A percentile compares a stretch with the other conserved stretches of the same genome.
These are phyloP conservation scores for Lytechinus variegatus DNA, from an alignment of 35 echinoderm and acorn worm genomes.

Conservation along the genomic window DNA sequence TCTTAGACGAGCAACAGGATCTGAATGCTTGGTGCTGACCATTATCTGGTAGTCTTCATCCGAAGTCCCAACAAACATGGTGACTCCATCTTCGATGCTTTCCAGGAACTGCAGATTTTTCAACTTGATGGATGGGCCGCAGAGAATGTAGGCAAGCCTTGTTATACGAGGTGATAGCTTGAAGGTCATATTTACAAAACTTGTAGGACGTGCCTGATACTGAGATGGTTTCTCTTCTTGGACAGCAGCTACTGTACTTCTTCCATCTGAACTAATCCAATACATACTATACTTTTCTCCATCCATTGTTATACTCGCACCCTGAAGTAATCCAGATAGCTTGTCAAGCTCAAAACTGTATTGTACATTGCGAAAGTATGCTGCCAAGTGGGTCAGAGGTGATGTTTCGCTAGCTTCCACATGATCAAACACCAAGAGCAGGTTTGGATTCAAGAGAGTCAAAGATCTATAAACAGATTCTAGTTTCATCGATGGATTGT, in stretches of 20 bases:
- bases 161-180: slow-evolving; percentile 66
- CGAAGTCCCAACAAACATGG: slow-evolving; percentile 53
- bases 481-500: slow-evolving; percentile 71
- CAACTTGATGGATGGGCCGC: slow-evolving; percentile 62
- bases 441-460: slow-evolving; percentile 68
- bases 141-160: slow-evolving; percentile 74
- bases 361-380: slow-evolving; percentile 89
- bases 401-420: slow-evolving; percentile 67
- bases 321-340: slow-evolving; percentile 56
- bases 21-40: slow-evolving; percentile 71
- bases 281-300: slow-evolving; percentile 75
- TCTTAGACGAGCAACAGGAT: slow-evolving; percentile 63
- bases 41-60: slow-evolving; percentile 66
- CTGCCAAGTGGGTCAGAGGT: slow-evolving; percentile 68
- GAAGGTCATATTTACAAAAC: slow-evolving; percentile 92
- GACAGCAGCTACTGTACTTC: slow-evolving; percentile 70
- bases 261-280: slow-evolving; percentile 80
- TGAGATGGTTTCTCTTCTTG: slow-evolving; percentile 72
- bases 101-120: slow-evolving; percentile 80
- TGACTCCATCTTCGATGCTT: slow-evolving; percentile 63
- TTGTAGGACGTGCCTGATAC: slow-evolving; percentile 70
- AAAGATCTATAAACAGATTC: slow-evolving; percentile 82
- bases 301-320: slow-evolving; percentile 71
- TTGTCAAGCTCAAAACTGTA: slow-evolving; percentile 71
- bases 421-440: slow-evolving; percentile 87